Evolutionary conservation across 2,888 invertebrate genomes (phyloP), one percentile per base, ranked within the genome.

Genomic region (Dinocampus coccinellae): DNA sequence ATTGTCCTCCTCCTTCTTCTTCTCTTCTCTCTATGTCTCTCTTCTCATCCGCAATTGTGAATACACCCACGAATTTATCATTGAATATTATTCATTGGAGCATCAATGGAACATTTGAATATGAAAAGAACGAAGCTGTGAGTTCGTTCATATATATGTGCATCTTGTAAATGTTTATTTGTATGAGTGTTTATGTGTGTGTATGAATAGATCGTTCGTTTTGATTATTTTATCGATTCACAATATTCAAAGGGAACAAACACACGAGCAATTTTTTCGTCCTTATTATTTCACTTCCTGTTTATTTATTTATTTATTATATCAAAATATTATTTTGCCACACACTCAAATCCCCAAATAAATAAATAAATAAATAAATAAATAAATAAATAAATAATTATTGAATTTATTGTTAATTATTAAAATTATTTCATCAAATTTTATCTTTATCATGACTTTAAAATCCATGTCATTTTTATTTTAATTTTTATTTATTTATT

Each of bases 201-300:
- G 20, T n/a, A 0, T 39, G 13, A n/a, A 39, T 39, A 85, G 85
- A 86, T 86, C 83, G 81, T 81, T 81, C 83, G 79, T 79, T 86
- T 87, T 85, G 87, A 86, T 86, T 86, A 86, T 86, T 87, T 86
- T 85, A 87, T 87, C 85, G 86, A 86, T 86, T 85, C 84, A 85
- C 81, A 85, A 83, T 85, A 85, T 86, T 85, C 85, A 83, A 80
- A 77, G 57, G 78, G 82, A 72, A 76, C n/a, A n/a, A n/a, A n/a
- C n/a, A n/a, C n/a, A 78, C 78, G 81, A 81, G 78, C 78, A 80
- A 76, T 79, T 83, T 84, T 85, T 84, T 87, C 85, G 85, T 87
- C 83, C 83, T 39, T 39, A 3, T 39, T 39, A 3, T 13, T 39
- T n/a, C n/a, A 85, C 86, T 86, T 86, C 86, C 87, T 87, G 85